Evolutionary conservation across 2,113 vertebrate species (phyloP).

Genomic region (Lucifuga dentata): DNA sequence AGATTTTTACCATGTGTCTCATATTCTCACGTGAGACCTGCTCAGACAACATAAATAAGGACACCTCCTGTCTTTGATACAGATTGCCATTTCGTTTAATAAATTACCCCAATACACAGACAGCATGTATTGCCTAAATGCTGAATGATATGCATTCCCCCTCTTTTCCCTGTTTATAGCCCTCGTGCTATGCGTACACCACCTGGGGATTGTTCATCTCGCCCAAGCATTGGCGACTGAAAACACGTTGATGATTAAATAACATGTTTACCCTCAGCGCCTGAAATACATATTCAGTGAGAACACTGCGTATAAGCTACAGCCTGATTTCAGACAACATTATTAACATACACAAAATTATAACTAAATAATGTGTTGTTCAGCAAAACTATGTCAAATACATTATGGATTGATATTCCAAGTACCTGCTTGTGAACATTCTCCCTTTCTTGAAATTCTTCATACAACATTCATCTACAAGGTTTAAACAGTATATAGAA

Average conservation of each 20-base stretch:
- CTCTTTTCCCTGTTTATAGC: conserved; percentile 25
- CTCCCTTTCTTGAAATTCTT: conserved; percentile 5
- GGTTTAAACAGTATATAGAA: too few relatives aligned
- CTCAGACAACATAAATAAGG: conserved; percentile 29
- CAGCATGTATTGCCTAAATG: conserved; percentile 54
- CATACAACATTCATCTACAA: too few relatives aligned
- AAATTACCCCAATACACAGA: conserved; percentile 36
- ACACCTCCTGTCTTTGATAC: conserved; percentile 51
- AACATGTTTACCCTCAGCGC: conserved; percentile 78
- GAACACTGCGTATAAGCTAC: conserved; percentile 77
- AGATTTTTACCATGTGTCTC: neutral
- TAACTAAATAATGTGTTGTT: conserved; percentile 81
- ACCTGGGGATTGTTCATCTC: conserved; percentile 68
- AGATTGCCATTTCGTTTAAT: conserved; percentile 65
- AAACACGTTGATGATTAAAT: conserved; percentile 76
- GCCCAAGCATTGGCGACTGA: conserved; percentile 68
- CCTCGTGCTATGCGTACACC: conserved; percentile 67
- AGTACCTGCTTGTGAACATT: conserved; percentile 63
- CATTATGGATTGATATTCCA: conserved; percentile 81
- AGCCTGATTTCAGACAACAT: conserved; percentile 74
- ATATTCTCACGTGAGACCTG: neutral
- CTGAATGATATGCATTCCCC: conserved; percentile 55
- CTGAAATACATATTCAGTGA: conserved; percentile 80
- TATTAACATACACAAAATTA: conserved; percentile 78
- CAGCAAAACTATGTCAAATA: conserved; percentile 82